Base-by-base conservation (phyloP, 1,140 invertebrate species). In the Oncopodura yosiiana region DNA sequence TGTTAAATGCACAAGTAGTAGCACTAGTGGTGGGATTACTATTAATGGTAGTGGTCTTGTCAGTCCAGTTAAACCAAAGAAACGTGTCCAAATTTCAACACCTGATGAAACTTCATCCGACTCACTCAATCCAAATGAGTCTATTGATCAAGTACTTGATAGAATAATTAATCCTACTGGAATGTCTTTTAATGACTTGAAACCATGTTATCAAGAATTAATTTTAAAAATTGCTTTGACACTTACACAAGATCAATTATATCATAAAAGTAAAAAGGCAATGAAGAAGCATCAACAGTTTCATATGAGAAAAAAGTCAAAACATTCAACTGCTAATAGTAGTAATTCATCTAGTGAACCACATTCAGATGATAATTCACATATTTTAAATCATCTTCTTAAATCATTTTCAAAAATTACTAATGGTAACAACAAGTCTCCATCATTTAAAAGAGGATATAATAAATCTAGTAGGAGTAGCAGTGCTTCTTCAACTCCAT, bases 171-270 rank as follows among this genome's bases (percentile, higher is more conserved):
- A 89, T 71, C 80, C 85, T 1, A 84, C 89, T 67, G 87, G 88
- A 43, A 91, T 92, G 86, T 88, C 85, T 19, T 92, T 89, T 70
- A 91, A 90, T 71, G 86, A 90, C 62, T 71, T 91, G 42, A 89
- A 89, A 69, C 87, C 88, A 3, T 83, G 89, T 34, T 89, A 92
- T 67, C 87, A 89, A 69, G 87, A 91, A 71, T 87, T 91, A 65
- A 71, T 91, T 23, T 68, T 91, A 37, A 89, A 90, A 72, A 71
- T 91, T 46, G 85, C 87, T 0, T 78, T 89, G 0, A 90, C 87
- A 0, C 70, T 92, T 18, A 90, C 86, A 18, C 87, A 90, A 70
- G 88, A 91, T 64, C 87, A 92, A 70, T 74, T 91, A 48, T 91
- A 89, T 67, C 83, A 89, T 66, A 78, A 87, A 65, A 87, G 85